Evolutionary conservation across 2,113 vertebrate genomes (phyloP).

Genomic region (Cyprinodon tularosa): DNA sequence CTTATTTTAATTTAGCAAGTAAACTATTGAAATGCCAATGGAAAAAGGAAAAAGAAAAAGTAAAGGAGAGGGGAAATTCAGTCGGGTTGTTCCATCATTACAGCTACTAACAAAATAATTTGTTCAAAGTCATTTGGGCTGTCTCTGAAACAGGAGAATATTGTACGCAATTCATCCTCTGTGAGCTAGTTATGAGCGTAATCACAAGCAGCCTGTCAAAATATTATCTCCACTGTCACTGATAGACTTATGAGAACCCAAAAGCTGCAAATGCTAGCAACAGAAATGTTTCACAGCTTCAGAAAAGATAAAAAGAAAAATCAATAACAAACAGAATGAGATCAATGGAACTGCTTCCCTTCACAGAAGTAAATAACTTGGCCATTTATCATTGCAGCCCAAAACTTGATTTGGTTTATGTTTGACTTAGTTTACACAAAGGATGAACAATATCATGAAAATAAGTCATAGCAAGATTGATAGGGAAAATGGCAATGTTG

Average conservation of each 20-base stretch:
- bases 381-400: slow-evolving; percentile 13
- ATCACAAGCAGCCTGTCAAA: slow-evolving; percentile 34
- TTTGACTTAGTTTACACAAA: neutral
- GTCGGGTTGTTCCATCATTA: slow-evolving; percentile 26
- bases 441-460: neutral
- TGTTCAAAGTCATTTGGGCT: slow-evolving; percentile 22
- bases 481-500: neutral
- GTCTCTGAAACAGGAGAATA: slow-evolving; percentile 27
- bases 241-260: slow-evolving; percentile 25
- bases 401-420: slow-evolving; percentile 26
- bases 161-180: slow-evolving; percentile 29
- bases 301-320: slow-evolving; percentile 28
- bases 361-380: slow-evolving; percentile 29
- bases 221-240: slow-evolving; percentile 44
- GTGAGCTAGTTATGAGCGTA: slow-evolving; percentile 20
- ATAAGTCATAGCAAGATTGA: neutral
- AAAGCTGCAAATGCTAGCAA: slow-evolving; percentile 4
- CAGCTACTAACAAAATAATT: slow-evolving; percentile 24
- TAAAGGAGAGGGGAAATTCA: slow-evolving; percentile 25
- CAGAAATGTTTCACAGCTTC: slow-evolving; percentile 37
- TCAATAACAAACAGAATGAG: slow-evolving; percentile 32
- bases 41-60: neutral
- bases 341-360: slow-evolving; percentile 3
- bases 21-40: slow-evolving; percentile 26
- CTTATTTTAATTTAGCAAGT: neutral